Conservation (phyloP, 2,888 invertebrate species). For the Melanchra persicariae region DNA sequence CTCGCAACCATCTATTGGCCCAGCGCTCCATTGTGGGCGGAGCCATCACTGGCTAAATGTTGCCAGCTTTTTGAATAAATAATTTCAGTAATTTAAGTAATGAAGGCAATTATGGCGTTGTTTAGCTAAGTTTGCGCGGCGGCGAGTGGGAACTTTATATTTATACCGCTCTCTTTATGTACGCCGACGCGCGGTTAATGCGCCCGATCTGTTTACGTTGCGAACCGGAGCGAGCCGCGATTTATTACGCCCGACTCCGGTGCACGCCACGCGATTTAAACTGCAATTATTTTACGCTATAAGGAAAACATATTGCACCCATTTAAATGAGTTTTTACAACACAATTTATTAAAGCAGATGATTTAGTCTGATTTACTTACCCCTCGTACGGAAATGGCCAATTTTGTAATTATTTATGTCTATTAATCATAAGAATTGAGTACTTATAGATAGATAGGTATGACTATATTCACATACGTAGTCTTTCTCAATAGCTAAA, state of each 20-base stretch:
- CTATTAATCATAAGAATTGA: conserved; percentile 15
- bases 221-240: conserved; percentile 81
- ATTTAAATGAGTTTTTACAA: conserved; percentile 81
- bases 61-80: conserved; percentile 91
- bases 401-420: conserved; percentile 16
- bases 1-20: conserved; percentile 78
- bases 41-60: conserved; percentile 84
- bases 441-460: background rate
- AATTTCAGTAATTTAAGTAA: conserved; percentile 91
- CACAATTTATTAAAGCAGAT: conserved; percentile 68
- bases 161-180: conserved; percentile 90
- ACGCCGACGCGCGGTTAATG: conserved; percentile 90
- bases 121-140: conserved; percentile 91
- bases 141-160: conserved; percentile 90
- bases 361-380: conserved; percentile 44
- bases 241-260: conserved; percentile 87
- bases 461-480: background rate
- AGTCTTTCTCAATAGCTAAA: background rate
- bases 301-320: conserved; percentile 86
- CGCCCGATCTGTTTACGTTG: conserved; percentile 90
- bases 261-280: conserved; percentile 88
- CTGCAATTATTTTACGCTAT: conserved; percentile 88
- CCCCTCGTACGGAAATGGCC: conserved; percentile 5
- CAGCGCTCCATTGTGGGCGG: conserved; percentile 74
- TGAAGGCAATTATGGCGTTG: conserved; percentile 91